Evolutionary conservation across 2,113 vertebrate genomes (phyloP).

Genomic region (Scomber colias): DNA sequence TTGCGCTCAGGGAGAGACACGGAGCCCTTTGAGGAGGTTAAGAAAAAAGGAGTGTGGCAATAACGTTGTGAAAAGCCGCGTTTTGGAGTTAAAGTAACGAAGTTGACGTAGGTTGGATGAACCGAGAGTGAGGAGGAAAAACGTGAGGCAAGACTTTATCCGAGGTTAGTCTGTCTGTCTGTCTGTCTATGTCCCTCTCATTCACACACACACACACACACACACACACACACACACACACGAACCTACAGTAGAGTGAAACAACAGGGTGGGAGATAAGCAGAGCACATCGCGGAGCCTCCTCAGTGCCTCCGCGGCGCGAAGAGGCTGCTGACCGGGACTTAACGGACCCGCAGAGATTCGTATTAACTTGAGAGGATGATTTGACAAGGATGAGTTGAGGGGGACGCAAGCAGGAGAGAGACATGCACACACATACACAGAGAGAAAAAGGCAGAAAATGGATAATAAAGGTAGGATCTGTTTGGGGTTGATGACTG

Average conservation of each 20-base stretch:
- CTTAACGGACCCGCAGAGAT: constrained; percentile 34
- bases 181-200: constrained; percentile 3
- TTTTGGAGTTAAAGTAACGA: constrained; percentile 57
- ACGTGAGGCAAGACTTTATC: constrained; percentile 44
- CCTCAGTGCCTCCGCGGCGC: constrained; percentile 17
- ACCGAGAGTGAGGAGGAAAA: background rate
- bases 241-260: constrained; percentile 49
- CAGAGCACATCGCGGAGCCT: constrained; percentile 58
- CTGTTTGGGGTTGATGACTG: constrained; percentile 39
- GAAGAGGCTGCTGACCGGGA: constrained; percentile 38
- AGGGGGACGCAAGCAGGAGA: background rate
- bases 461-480: constrained; percentile 67
- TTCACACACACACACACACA: background rate
- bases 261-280: constrained; percentile 63
- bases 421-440: constrained; percentile 3
- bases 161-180: constrained; percentile 48
- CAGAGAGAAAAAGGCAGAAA: constrained; percentile 32
- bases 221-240: constrained; percentile 22
- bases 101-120: constrained; percentile 66
- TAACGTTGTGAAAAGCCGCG: constrained; percentile 29
- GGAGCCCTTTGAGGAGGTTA: constrained; percentile 27
- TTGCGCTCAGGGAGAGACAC: constrained; percentile 41
- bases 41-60: background rate
- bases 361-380: constrained; percentile 55
- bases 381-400: constrained; percentile 48